Conservation (phyloP, 2,888 invertebrate species). For the Strigamia maritima region DNA sequence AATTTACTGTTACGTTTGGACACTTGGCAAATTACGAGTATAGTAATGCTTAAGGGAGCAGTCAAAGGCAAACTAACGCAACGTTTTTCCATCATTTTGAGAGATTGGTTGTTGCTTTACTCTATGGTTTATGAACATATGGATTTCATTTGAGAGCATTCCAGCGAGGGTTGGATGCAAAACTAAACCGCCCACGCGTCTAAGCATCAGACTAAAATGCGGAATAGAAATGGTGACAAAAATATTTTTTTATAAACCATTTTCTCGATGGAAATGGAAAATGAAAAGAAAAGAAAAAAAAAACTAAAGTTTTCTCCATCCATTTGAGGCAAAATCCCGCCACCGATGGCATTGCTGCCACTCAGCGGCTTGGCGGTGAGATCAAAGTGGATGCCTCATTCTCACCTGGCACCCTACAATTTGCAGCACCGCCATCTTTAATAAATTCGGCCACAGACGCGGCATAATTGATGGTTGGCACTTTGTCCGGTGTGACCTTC, state of each 20-base stretch:
- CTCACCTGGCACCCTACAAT: slow-evolving; percentile 38
- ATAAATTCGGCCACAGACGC: slow-evolving; percentile 38
- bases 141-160: slow-evolving; percentile 21
- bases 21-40: neutral
- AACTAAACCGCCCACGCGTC: neutral
- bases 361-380: slow-evolving; percentile 33
- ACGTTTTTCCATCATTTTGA: neutral
- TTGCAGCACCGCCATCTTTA: slow-evolving; percentile 37
- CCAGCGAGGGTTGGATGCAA: slow-evolving; percentile 4
- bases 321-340: slow-evolving; percentile 3
- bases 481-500: slow-evolving; percentile 37
- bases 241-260: neutral
- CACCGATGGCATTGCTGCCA: slow-evolving; percentile 38
- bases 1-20: slow-evolving; percentile 3
- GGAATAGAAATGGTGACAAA: neutral
- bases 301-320: neutral
- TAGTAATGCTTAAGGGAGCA: slow-evolving; percentile 2
- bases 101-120: slow-evolving; percentile 9
- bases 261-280: neutral
- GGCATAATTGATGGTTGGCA: slow-evolving; percentile 37
- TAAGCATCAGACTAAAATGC: neutral
- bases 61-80: slow-evolving; percentile 1
- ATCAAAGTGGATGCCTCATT: slow-evolving; percentile 37
- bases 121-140: slow-evolving; percentile 18
- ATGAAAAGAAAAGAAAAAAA: neutral